A percentile compares a stretch with the other conserved stretches of the same genome.
Evolutionary conservation across 2,888 invertebrate species (phyloP).

Genomic region (Chrysotoxum bicinctum): DNA sequence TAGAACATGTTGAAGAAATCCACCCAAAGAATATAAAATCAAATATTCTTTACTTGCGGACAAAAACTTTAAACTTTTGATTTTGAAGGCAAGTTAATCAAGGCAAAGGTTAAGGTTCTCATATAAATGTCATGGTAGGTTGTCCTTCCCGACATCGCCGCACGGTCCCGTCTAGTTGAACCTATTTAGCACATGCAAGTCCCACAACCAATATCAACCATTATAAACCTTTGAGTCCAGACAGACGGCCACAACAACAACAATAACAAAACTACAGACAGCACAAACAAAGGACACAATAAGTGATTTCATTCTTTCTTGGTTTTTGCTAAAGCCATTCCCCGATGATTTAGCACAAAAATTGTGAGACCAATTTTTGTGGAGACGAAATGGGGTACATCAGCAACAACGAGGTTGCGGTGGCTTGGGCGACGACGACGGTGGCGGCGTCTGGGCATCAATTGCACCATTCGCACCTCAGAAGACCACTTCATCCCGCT

Average conservation of each 20-base stretch:
- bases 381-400: conserved; percentile 5
- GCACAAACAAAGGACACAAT: conserved; percentile 56
- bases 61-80: too few species aligned
- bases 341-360: conserved; percentile 67
- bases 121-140: not conserved
- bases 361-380: conserved; percentile 64
- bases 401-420: conserved; percentile 4
- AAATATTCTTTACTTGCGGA: not conserved
- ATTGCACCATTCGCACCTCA: conserved; percentile 71
- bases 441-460: conserved; percentile 66
- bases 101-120: not conserved
- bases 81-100: not conserved
- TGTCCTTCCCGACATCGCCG: not conserved
- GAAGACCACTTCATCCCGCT: conserved; percentile 44
- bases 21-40: not conserved
- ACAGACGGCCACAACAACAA: conserved; percentile 27
- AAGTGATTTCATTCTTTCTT: conserved; percentile 58
- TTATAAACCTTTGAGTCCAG: conserved; percentile 38
- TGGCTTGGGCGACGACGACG: not conserved
- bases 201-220: not conserved
- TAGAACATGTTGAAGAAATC: too few species aligned
- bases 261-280: conserved; percentile 23
- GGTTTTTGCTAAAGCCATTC: conserved; percentile 39
- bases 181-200: not conserved
- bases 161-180: not conserved